These are phyloP conservation scores for Tyto alba DNA, from an alignment of 2,113 vertebrate species.

Conservation along the genomic window DNA sequence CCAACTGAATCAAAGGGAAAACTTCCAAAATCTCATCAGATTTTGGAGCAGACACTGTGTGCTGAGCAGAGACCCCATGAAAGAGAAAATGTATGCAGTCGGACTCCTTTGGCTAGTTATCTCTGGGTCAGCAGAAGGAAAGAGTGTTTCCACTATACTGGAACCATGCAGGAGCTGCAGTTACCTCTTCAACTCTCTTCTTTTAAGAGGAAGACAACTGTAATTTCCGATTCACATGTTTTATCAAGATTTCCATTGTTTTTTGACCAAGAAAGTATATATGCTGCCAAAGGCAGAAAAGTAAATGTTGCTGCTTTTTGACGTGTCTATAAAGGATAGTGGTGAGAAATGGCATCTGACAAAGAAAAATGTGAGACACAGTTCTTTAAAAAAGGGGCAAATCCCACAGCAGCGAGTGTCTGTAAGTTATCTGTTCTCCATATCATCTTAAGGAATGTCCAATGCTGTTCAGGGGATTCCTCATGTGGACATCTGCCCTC, in stretches of 20 bases:
- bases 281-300: background rate
- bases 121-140: background rate
- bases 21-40: background rate
- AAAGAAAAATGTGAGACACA: background rate
- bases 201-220: background rate
- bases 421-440: background rate
- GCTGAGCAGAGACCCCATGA: background rate
- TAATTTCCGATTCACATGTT: background rate
- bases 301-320: background rate
- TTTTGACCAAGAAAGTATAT: background rate
- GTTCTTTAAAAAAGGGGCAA: background rate
- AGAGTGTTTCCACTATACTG: background rate
- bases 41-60: background rate
- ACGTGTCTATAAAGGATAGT: background rate
- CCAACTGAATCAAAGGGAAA: background rate
- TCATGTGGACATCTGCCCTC: background rate
- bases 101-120: background rate
- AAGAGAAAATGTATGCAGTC: background rate
- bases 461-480: background rate
- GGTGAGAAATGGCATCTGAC: background rate
- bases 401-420: background rate
- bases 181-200: background rate
- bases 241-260: background rate
- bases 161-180: background rate
- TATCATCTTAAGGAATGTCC: background rate